Percentiles rank a stretch among this genome's conserved stretches.
Conservation (phyloP, 1,140 invertebrate species). For the Chrysopa pallens region DNA sequence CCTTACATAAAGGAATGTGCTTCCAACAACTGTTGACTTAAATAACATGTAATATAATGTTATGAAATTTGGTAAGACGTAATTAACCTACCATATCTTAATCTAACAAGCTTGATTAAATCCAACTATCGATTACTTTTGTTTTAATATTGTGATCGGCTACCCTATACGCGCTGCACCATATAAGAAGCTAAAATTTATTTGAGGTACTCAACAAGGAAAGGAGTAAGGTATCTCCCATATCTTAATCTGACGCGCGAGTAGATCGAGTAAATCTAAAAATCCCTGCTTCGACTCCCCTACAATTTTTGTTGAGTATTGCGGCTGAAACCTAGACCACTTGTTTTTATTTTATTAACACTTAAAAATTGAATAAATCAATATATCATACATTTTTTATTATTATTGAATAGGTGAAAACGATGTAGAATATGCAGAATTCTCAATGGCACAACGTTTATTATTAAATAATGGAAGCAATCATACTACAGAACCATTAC, state of each 20-base stretch:
- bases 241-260: slow-evolving; percentile 5
- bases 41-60: too few relatives aligned
- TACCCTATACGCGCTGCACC: too few relatives aligned
- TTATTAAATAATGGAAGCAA: slow-evolving; percentile 10
- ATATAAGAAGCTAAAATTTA: too few relatives aligned
- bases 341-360: background rate
- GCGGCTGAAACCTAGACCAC: slow-evolving; percentile 6
- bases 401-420: slow-evolving; percentile 39
- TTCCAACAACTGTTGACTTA: background rate
- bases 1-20: background rate
- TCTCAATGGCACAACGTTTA: slow-evolving; percentile 25
- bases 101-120: too few relatives aligned
- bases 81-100: too few relatives aligned
- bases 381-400: background rate
- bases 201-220: too few relatives aligned
- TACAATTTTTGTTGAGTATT: too few relatives aligned
- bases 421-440: slow-evolving; percentile 52
- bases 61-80: too few relatives aligned
- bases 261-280: background rate
- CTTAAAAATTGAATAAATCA: background rate
- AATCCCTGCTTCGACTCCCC: too few relatives aligned
- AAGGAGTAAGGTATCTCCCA: background rate
- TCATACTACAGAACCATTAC: background rate
- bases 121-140: too few relatives aligned
- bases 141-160: too few relatives aligned